Base-by-base conservation (phyloP, 2,888 invertebrate genomes). In the Polyommatus icarus region DNA sequence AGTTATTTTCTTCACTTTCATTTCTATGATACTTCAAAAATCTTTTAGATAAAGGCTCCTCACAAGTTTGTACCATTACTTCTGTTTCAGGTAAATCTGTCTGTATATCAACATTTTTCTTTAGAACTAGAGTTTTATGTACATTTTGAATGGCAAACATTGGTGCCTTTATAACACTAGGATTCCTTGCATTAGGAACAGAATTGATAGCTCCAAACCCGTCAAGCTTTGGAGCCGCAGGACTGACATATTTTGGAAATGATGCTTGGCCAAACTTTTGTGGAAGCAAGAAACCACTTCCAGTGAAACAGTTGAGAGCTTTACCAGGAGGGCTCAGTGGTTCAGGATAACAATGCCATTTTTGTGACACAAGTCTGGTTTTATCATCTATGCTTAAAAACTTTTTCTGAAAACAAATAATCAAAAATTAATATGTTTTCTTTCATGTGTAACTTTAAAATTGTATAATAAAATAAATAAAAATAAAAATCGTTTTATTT, bases 301-400 rank as follows among this genome's bases (percentile, higher is more conserved):
- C 50, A 4, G 50, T 54, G 7, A 79, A 10, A n/a, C n/a, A 36
- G 20, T 32, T 78, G 78, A 76, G 61, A 67, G 71, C 71, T 67
- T 73, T 78, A 7, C 76, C 61, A 0, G 87, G 87, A 3, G 86
- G 85, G 1, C 81, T 84, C 0, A 79, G 79, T 0, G 89, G 89
- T 78, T 89, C 90, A 0, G 87, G 87, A 46, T 84, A 86, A 0
- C 75, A 24, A 8, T 86, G 85, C 1, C 78, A 79, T 59, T 82
- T 85, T 20, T 86, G 84, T 0, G 80, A 76, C 3, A 83, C 76
- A 71, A 78, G 83, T 6, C 83, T 80, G 46, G 79, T 76, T 20
- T 77, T 78, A 36, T 46, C 32, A 32, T 81, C 82, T 76, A 81
- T 84, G 79, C 77, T 80, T 5, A 78, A 15, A 3, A 12, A 73